These are phyloP conservation scores for Pangasius djambal DNA, from an alignment of 2,797 vertebrate species.

Conservation along the genomic window DNA sequence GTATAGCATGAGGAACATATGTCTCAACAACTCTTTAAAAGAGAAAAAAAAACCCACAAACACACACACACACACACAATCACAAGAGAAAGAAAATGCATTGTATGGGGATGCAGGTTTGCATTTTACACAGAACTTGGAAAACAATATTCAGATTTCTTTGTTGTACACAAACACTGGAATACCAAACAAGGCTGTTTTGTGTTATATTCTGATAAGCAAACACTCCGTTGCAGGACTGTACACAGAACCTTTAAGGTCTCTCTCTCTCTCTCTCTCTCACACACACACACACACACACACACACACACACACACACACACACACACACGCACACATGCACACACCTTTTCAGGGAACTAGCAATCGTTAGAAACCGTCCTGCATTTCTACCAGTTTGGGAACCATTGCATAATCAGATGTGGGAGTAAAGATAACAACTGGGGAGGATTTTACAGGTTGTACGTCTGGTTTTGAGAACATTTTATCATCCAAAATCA, in stretches of 20 bases:
- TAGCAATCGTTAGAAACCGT: background rate
- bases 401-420: background rate
- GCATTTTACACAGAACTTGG: background rate
- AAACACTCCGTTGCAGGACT: background rate
- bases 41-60: background rate
- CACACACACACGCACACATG: too few species aligned
- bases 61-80: background rate
- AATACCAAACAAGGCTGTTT: background rate
- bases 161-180: background rate
- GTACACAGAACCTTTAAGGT: background rate
- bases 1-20: constrained; percentile 9
- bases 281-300: background rate
- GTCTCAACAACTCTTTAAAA: background rate
- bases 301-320: too few species aligned
- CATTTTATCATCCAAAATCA: constrained; percentile 19
- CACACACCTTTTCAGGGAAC: background rate
- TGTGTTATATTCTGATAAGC: background rate
- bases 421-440: constrained; percentile 14
- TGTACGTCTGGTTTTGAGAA: background rate
- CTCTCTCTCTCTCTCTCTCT: background rate
- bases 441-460: background rate
- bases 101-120: background rate
- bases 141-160: constrained; percentile 17
- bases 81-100: background rate
- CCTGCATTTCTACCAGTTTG: background rate